Evolutionary conservation across 2,888 invertebrate genomes (phyloP), one percentile per base, ranked within the genome.

Genomic region (Tethea ocularis): DNA sequence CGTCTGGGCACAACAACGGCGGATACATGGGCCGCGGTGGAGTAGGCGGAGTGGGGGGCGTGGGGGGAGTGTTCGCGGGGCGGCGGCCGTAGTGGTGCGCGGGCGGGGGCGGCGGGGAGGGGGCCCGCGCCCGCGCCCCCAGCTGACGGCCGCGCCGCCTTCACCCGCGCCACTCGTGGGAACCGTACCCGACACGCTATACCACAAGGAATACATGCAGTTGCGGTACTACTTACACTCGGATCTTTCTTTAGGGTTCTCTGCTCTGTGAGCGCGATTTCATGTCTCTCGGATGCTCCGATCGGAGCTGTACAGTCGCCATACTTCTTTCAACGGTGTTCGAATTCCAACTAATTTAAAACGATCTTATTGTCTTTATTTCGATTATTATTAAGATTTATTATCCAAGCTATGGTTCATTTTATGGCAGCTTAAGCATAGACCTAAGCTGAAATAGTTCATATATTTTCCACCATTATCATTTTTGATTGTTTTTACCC

Each of bases 61-160:
- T 68, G 64, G 71, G 75, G 62, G 70, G 68, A 41, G 71, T 62
- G 62, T 74, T 79, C 67, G 73, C 72, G 68, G 78, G 81, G 63
- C 88, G 89, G 66, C 86, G 89, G 56, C 79, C 87, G 74, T 89
- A 89, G 90, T 74, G 84, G 55, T 63, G 74, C 78, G 80, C 81
- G 79, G 85, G 88, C 83, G 82, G 69, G 63, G 67, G 62, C 59
- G 57, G 60, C 52, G 60, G 56, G 52, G 66, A 62, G 68, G 59
- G 64, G n/a, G n/a, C 62, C 65, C 59, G 38, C 64, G 63, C 67
- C 63, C 58, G 71, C 68, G 67, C 71, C 66, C 62, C 70, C 64
- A 67, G 58, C 66, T 23, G 33, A 46, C 52, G 55, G 33, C 41
- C 52, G 41, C 61, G 51, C 57, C 41, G 52, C 41, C n/a, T 17